Conservation (phyloP, 2,888 invertebrate genomes). For the Leptopilina drosophilae region DNA sequence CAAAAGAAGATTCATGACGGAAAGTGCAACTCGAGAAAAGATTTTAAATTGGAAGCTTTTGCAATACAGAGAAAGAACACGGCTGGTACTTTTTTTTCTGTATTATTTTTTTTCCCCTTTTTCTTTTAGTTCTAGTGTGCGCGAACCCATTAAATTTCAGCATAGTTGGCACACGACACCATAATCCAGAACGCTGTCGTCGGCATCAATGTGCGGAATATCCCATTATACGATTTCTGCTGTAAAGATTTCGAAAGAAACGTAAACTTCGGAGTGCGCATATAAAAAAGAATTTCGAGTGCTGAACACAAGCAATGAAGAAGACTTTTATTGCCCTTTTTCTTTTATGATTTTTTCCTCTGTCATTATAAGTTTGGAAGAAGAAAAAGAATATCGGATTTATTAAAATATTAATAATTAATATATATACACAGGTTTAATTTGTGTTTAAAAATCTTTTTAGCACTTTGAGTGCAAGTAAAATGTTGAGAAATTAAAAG, state of each 20-base stretch:
- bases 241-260: slow-evolving; percentile 32
- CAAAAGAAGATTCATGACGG: slow-evolving; percentile 8
- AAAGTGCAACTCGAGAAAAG: slow-evolving; percentile 30
- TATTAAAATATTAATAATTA: slow-evolving; percentile 5
- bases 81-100: slow-evolving; percentile 10
- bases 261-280: slow-evolving; percentile 32
- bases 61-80: slow-evolving; percentile 22
- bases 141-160: slow-evolving; percentile 39
- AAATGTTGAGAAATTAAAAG: too few species aligned
- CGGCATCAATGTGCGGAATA: slow-evolving; percentile 39
- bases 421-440: too few species aligned
- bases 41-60: slow-evolving; percentile 24
- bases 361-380: neutral
- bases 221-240: slow-evolving; percentile 33
- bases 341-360: slow-evolving; percentile 4
- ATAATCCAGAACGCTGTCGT: slow-evolving; percentile 39
- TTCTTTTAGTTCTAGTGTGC: slow-evolving; percentile 26
- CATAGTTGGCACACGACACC: slow-evolving; percentile 39
- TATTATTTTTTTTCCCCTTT: too few species aligned
- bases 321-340: slow-evolving; percentile 13
- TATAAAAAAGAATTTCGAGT: slow-evolving; percentile 28
- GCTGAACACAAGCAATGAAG: slow-evolving; percentile 17
- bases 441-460: too few species aligned
- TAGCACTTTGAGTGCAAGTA: too few species aligned
- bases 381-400: neutral